Percentiles rank a stretch among this genome's conserved stretches.
These are phyloP conservation scores for Drosophila kambysellisi DNA, from an alignment of 2,888 invertebrate species.

Conservation along the genomic window DNA sequence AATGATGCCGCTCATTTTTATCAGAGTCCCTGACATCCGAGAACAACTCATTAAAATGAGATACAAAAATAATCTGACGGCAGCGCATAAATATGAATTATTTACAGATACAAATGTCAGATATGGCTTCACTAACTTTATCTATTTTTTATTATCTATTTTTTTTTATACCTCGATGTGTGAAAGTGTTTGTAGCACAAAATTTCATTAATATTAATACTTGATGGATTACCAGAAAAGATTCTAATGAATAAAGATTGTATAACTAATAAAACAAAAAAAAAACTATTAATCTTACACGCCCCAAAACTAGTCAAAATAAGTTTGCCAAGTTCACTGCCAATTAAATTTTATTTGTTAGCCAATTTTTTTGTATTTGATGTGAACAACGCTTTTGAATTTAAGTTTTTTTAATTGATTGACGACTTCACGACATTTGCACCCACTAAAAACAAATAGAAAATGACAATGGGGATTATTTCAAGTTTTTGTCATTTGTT, in stretches of 20 bases:
- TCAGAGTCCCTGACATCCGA: slow-evolving; percentile 41
- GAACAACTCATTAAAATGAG: slow-evolving; percentile 23
- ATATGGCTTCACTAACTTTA: slow-evolving; percentile 11
- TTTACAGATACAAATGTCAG: slow-evolving; percentile 21
- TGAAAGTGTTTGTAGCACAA: slow-evolving; percentile 23
- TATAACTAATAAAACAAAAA: not conserved
- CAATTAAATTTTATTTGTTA: slow-evolving; percentile 65
- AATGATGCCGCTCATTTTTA: slow-evolving; percentile 19
- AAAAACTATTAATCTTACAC: slow-evolving; percentile 13
- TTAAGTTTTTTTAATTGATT: slow-evolving; percentile 75
- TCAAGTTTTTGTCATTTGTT: slow-evolving; percentile 33
- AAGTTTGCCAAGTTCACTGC: slow-evolving; percentile 60
- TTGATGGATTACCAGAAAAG: not conserved
- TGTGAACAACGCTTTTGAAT: slow-evolving; percentile 34
- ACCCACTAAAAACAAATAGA: slow-evolving; percentile 55
- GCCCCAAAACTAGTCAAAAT: slow-evolving; percentile 33
- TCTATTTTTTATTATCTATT: not conserved
- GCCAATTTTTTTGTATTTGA: slow-evolving; percentile 2
- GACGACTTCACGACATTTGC: slow-evolving; percentile 76
- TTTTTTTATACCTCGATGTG: slow-evolving; percentile 12
- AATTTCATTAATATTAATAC: slow-evolving; percentile 14
- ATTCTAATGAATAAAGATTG: not conserved
- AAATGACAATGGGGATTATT: slow-evolving; percentile 66
- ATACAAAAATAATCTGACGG: slow-evolving; percentile 19
- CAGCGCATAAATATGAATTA: slow-evolving; percentile 52